Evolutionary conservation across 92 coral and sea anemone species (phyloP).

Genomic region (Siderastrea radians): DNA sequence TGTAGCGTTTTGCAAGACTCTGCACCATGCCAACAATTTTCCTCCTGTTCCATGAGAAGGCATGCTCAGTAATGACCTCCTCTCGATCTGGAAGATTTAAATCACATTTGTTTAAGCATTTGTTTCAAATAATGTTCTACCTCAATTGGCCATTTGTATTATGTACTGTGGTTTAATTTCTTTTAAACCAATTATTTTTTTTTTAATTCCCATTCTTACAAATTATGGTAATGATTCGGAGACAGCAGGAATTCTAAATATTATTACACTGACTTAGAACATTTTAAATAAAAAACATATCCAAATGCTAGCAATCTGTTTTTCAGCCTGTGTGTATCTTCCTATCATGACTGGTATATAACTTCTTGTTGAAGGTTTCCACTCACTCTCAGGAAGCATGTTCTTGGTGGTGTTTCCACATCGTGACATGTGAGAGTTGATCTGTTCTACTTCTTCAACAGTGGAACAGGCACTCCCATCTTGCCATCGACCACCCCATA

Average conservation of each 20-base stretch:
- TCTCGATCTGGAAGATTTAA: constrained; percentile 42
- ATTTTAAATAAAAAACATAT: too few species aligned
- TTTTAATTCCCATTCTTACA: too few species aligned
- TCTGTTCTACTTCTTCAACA: constrained; percentile 72
- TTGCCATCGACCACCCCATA: constrained; percentile 81
- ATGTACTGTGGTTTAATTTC: too few species aligned
- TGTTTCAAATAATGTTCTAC: not conserved
- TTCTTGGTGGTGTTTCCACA: constrained; percentile 75
- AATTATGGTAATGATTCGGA: too few species aligned
- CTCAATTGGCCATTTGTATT: constrained; percentile 7
- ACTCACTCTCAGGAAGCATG: constrained; percentile 45
- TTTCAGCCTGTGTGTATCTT: too few species aligned
- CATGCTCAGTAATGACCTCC: constrained; percentile 72
- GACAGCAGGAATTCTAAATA: too few species aligned
- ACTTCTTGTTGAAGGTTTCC: not conserved
- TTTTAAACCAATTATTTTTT: too few species aligned
- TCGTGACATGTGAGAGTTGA: constrained; percentile 62
- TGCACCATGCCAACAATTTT: constrained; percentile 55
- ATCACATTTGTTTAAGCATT: too few species aligned
- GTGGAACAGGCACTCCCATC: constrained; percentile 67
- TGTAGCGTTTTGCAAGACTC: too few species aligned
- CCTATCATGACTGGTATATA: too few species aligned
- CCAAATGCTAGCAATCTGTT: too few species aligned
- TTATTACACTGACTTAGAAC: too few species aligned
- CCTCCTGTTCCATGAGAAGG: constrained; percentile 63